Percentiles rank a stretch among this genome's conserved stretches.
phyloP scores from a whole-genome alignment of 2,113 vertebrate species.

The human region GRCh38 chr11:108743501-108744000 shows the following conservation, averaged over 20 bases:
- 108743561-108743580: neutral
- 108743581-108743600: neutral
- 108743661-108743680: neutral
- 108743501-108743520: no score
- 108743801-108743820: neutral
- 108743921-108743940: neutral
- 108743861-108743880: neutral
- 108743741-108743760: neutral
- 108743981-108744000: constrained; percentile 26
- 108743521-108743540: neutral
- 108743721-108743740: neutral
- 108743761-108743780: neutral
- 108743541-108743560: neutral
- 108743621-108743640: neutral
- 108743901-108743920: neutral
- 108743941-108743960: neutral
- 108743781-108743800: neutral
- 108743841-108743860: accelerated
- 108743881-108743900: constrained; percentile 26
- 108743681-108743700: neutral
- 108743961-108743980: neutral
- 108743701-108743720: neutral
- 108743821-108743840: neutral
- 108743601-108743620: neutral
- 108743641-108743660: neutral